Evolutionary conservation across 2,113 vertebrate species (phyloP).

Genomic region (Gavia stellata): DNA sequence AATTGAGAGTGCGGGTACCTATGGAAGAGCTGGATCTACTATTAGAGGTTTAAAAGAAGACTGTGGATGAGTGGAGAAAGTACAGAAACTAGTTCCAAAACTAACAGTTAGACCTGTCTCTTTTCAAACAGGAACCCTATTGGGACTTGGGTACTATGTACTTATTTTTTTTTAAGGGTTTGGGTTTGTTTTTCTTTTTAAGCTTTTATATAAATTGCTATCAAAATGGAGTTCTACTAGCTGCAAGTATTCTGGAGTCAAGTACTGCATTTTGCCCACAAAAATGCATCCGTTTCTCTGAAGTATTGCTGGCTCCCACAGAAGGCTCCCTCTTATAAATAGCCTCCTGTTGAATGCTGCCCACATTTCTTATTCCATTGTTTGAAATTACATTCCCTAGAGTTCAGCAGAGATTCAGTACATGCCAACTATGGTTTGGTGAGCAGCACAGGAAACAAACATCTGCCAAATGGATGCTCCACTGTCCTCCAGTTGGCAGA

Average conservation of each 20-base stretch:
- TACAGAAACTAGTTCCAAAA: background rate
- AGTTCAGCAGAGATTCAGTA: background rate
- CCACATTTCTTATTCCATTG: background rate
- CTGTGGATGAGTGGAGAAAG: background rate
- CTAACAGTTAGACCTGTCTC: background rate
- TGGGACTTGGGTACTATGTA: background rate
- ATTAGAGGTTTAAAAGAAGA: slow-evolving; percentile 77
- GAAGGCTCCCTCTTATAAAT: background rate
- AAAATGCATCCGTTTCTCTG: background rate
- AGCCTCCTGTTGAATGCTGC: background rate
- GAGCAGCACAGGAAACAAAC: slow-evolving; percentile 14
- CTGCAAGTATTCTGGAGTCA: background rate
- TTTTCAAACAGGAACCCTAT: background rate
- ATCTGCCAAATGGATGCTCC: background rate
- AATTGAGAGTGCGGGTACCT: slow-evolving; percentile 84
- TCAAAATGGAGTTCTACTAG: background rate
- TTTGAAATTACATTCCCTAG: slow-evolving; percentile 21
- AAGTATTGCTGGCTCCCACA: background rate
- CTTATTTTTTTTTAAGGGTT: background rate
- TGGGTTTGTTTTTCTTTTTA: background rate
- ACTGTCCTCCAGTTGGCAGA: background rate
- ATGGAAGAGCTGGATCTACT: slow-evolving; percentile 90
- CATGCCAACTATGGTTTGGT: background rate
- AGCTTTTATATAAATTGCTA: background rate
- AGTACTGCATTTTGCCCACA: background rate